These are phyloP conservation scores for Euthynnus affinis DNA, from an alignment of 2,797 vertebrate genomes.

Conservation along the genomic window DNA sequence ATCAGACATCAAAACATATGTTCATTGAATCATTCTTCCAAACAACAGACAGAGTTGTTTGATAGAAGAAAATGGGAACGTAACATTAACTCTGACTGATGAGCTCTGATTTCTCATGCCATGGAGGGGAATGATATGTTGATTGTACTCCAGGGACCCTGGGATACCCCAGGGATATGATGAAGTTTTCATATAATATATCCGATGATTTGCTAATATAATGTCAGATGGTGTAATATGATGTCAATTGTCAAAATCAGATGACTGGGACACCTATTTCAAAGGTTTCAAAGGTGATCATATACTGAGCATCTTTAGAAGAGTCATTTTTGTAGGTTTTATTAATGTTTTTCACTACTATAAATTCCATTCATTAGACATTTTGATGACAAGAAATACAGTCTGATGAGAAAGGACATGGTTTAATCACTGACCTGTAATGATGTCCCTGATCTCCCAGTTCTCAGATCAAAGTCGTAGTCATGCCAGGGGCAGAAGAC, in stretches of 20 bases:
- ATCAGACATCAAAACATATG: too few species aligned
- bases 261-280: too few species aligned
- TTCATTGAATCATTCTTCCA: conserved; percentile 23
- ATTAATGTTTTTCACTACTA: background rate
- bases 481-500: conserved; percentile 89
- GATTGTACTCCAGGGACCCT: too few species aligned
- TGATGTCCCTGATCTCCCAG: conserved; percentile 81
- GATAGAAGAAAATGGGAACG: conserved; percentile 24
- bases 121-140: too few species aligned
- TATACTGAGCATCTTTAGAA: background rate
- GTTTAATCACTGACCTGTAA: conserved; percentile 76
- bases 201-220: background rate
- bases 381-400: background rate
- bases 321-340: background rate
- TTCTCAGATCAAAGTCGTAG: conserved; percentile 85
- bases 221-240: background rate
- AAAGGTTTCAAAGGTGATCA: background rate
- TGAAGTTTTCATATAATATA: background rate
- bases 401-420: background rate
- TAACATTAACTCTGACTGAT: conserved; percentile 24
- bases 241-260: background rate
- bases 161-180: background rate
- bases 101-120: conserved; percentile 33
- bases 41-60: conserved; percentile 32
- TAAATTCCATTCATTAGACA: background rate